Conservation (phyloP, 2,113 vertebrate species). For the cat (Felis catus) region F.catus_Fca126_mat1.0 CM031412.1:152054001-152054500, state of each 20-base stretch:
- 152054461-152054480: accelerated
- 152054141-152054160: background rate
- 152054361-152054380: accelerated
- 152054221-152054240: background rate
- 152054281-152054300: background rate
- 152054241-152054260: accelerated
- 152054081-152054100: background rate
- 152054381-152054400: background rate
- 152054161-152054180: background rate
- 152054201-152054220: background rate
- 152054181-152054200: background rate
- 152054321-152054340: background rate
- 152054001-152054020: background rate
- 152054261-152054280: accelerated
- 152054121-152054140: background rate
- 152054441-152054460: too few relatives aligned
- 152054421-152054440: accelerated
- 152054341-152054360: too few relatives aligned
- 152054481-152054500: background rate
- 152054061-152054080: background rate
- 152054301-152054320: background rate
- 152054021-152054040: background rate
- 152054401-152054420: background rate
- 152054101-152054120: background rate
- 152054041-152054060: background rate